A percentile compares a stretch with the other conserved stretches of the same genome.
Evolutionary conservation across 2,797 vertebrate species (phyloP).

Genomic region (Anabacerthia variegaticeps): DNA sequence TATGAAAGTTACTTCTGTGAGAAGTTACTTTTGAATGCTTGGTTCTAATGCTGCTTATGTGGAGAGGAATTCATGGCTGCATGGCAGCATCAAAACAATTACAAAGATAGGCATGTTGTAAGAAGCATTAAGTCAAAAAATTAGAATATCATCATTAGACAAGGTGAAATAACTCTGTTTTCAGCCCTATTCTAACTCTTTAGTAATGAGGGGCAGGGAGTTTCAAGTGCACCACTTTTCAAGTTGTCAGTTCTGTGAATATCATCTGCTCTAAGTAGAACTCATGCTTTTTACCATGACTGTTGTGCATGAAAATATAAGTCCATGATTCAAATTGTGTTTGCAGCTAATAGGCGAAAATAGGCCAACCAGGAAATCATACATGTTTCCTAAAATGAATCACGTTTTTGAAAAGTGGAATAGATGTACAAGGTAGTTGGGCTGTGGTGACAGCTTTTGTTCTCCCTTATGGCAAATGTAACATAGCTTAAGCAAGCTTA

Average conservation of each 20-base stretch:
- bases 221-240: background rate
- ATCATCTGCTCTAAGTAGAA: background rate
- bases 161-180: background rate
- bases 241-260: background rate
- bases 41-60: background rate
- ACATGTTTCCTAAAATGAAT: background rate
- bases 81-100: background rate
- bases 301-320: background rate
- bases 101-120: accelerated
- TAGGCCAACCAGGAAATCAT: background rate
- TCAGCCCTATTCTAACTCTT: background rate
- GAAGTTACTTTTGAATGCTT: background rate
- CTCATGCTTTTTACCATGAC: background rate
- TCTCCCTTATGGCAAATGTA: background rate
- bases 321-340: background rate
- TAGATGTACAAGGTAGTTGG: background rate
- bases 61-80: background rate
- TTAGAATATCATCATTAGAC: background rate
- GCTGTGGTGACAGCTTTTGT: background rate
- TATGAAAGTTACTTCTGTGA: background rate
- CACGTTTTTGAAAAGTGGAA: background rate
- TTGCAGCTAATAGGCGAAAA: background rate
- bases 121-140: background rate
- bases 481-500: background rate
- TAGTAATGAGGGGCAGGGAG: background rate